Percentiles rank a stretch among this genome's conserved stretches.
Evolutionary conservation across 2,113 vertebrate species (phyloP).

Genomic region (Poicephalus meyeri): DNA sequence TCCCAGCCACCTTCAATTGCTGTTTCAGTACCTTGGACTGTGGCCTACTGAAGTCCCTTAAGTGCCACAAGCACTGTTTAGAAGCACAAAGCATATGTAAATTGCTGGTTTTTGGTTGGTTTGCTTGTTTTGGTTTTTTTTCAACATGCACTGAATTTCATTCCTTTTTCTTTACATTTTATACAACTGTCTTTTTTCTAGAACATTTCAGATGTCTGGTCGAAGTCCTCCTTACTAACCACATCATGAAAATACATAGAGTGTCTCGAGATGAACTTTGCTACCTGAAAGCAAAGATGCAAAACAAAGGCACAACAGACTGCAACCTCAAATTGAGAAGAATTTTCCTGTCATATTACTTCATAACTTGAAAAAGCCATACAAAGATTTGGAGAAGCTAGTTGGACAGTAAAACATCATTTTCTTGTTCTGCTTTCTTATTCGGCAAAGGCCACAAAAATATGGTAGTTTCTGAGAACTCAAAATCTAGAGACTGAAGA

Average conservation of each 20-base stretch:
- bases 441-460: background rate
- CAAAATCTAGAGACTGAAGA: background rate
- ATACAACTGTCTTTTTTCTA: background rate
- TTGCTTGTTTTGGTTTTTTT: background rate
- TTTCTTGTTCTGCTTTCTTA: background rate
- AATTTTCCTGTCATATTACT: background rate
- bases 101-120: background rate
- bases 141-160: accelerated
- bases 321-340: background rate
- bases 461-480: background rate
- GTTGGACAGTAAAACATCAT: background rate
- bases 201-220: background rate
- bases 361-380: background rate
- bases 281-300: background rate
- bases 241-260: background rate
- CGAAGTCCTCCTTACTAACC: background rate
- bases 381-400: background rate
- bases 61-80: background rate
- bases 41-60: background rate
- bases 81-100: background rate
- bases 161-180: background rate
- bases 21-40: background rate
- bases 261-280: background rate
- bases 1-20: background rate
- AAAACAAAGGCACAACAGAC: background rate